Percentiles rank a stretch among this genome's conserved stretches.
phyloP scores from a whole-genome alignment of 2,888 invertebrate genomes.

The Stenodera caucasica region DNA sequence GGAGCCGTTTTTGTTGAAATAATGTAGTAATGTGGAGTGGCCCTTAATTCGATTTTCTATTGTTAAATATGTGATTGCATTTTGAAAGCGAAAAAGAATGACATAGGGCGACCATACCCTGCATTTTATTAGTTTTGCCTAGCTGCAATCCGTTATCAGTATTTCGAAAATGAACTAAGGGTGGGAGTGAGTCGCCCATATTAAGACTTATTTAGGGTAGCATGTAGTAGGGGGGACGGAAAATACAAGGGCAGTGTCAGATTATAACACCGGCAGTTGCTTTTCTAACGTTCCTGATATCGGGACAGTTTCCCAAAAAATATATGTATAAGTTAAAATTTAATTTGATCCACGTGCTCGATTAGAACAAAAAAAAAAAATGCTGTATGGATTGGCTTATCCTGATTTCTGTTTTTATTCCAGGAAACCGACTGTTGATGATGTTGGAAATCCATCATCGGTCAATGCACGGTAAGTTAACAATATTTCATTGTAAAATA shows the following conservation, averaged over 20 bases:
- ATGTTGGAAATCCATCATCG: constrained; percentile 80
- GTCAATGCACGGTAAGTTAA: constrained; percentile 85
- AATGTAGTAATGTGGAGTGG: neutral
- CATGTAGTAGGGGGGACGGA: constrained; percentile 46
- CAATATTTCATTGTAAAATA: constrained; percentile 30
- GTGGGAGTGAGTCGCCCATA: constrained; percentile 44
- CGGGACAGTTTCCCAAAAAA: constrained; percentile 4
- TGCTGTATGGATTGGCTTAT: constrained; percentile 50
- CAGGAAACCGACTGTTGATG: constrained; percentile 86
- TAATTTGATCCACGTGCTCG: constrained; percentile 27
- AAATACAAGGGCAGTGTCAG: constrained; percentile 41
- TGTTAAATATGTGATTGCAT: constrained; percentile 5
- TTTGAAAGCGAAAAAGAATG: constrained; percentile 6
- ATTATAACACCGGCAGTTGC: constrained; percentile 41
- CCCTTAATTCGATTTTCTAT: neutral
- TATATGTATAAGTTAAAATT: constrained; percentile 14
- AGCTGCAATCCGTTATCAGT: constrained; percentile 38
- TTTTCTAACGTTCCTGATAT: constrained; percentile 32
- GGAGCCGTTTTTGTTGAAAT: neutral
- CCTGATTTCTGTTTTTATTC: constrained; percentile 60
- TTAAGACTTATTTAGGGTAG: constrained; percentile 54
- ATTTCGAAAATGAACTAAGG: constrained; percentile 38
- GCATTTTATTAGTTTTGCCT: constrained; percentile 9
- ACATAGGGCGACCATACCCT: constrained; percentile 2
- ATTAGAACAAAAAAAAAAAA: constrained; percentile 29